A percentile compares a stretch with the other conserved stretches of the same genome.
phyloP scores from a whole-genome alignment of 2,797 vertebrate genomes.

The Cossypha heuglini region DNA sequence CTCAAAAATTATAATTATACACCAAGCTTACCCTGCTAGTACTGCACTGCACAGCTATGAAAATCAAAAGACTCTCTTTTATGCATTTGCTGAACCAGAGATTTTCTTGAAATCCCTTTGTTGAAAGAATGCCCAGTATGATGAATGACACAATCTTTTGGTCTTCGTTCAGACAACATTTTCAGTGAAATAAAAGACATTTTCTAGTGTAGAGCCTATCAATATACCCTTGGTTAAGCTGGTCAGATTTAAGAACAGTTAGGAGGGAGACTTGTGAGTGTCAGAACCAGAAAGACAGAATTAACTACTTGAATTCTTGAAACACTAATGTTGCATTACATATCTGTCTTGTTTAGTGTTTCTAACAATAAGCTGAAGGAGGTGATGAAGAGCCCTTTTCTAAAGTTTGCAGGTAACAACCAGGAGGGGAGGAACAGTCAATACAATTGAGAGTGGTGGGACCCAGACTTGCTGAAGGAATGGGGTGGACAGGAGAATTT shows the following conservation, averaged over 20 bases:
- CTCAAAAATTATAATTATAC: background rate
- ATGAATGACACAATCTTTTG: background rate
- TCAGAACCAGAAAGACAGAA: background rate
- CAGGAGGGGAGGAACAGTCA: background rate
- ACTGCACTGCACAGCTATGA: background rate
- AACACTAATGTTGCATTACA: background rate
- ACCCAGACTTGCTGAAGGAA: background rate
- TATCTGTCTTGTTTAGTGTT: background rate
- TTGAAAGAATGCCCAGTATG: background rate
- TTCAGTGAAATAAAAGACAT: background rate
- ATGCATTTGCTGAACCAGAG: background rate
- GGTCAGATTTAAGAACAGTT: background rate
- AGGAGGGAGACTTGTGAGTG: background rate
- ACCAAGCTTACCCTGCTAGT: background rate
- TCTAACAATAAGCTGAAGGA: background rate
- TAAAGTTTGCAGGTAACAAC: background rate
- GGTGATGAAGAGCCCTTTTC: background rate
- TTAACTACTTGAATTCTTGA: background rate
- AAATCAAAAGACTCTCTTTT: background rate
- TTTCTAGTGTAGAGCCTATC: background rate
- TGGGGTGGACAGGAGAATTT: background rate
- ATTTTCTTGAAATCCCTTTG: constrained; percentile 19
- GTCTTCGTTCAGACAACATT: background rate
- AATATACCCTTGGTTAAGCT: background rate
- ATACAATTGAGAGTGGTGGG: background rate